These are phyloP conservation scores for Xestia c-nigrum DNA, from an alignment of 2,888 invertebrate species.

Conservation along the genomic window DNA sequence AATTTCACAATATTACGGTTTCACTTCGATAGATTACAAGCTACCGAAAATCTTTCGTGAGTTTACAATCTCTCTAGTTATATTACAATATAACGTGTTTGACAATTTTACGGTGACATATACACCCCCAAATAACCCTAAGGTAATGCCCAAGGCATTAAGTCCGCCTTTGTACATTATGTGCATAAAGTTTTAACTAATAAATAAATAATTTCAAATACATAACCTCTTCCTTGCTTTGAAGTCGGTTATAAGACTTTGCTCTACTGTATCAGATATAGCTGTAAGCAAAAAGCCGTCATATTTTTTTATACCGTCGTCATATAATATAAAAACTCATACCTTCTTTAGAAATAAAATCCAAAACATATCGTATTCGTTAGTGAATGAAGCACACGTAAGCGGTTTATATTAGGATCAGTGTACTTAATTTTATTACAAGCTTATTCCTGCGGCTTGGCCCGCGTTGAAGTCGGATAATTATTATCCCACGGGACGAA, in stretches of 20 bases:
- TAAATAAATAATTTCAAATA: no score
- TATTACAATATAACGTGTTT: no score
- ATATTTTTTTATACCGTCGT: not conserved
- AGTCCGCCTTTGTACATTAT: no score
- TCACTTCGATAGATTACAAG: no score
- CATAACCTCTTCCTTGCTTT: not conserved
- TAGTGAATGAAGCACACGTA: constrained; percentile 26
- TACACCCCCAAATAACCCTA: no score
- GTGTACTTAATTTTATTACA: constrained; percentile 15
- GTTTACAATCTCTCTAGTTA: no score
- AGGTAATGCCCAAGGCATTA: no score
- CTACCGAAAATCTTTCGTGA: no score
- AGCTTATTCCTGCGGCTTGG: not conserved
- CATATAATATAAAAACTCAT: not conserved
- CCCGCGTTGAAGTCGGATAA: not conserved
- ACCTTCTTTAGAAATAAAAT: constrained; percentile 16
- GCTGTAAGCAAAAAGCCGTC: not conserved
- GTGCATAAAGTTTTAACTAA: no score
- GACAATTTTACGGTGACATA: no score
- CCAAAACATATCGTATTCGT: constrained; percentile 26
- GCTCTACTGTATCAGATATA: not conserved
- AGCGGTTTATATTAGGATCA: constrained; percentile 33
- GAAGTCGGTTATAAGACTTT: not conserved
- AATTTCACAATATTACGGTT: no score
- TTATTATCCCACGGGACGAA: no score